Evolutionary conservation across 2,113 vertebrate genomes (phyloP), one percentile per base, ranked within the genome.

Genomic region (Calypte anna): DNA sequence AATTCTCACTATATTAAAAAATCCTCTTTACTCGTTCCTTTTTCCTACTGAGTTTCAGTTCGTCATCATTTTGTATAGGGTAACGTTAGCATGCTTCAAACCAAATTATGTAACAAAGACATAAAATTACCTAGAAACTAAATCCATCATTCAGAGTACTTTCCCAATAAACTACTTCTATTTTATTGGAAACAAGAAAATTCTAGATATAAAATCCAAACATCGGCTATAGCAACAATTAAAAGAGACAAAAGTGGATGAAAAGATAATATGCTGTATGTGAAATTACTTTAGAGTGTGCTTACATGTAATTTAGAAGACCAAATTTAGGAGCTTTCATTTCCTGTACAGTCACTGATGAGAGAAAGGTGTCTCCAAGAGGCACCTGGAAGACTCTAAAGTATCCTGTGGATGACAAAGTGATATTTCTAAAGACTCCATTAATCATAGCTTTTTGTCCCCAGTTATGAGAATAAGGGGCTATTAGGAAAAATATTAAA

Each of bases 261-360:
- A 85, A 91, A 95, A 53, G 27, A 82, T 91, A 91, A 85, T 85
- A 90, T 90, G 50, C n/a, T 91, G 31, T 22, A 66, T 53, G n/a
- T 82, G 44, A 87, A 88, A 28, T 82, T 91, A 61, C 64, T 91
- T 78, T 53, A 64, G 23, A 89, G 11, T 69, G 28, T 54, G 22
- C 61, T 90, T 73, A 77, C 62, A 66, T 31, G 46, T 46, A 82
- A 87, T 88, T 90, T 62, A 90, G 68, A 59, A 88, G 50, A 50
- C 7, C 23, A 80, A 40, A 76, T 80, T 92, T 73, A 80, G 67
- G 62, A 69, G 22, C 9, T 91, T 69, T 86, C 8, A 4, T 40
- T 91, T 58, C 46, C n/a, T 69, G 2, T 25, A 16, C 58, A 70
- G 75, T 66, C 79, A 90, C 17, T 17, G 25, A 12, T 27, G 43